Evolutionary conservation across 1,140 invertebrate species (phyloP).

Genomic region (Drosophila setifemur): DNA sequence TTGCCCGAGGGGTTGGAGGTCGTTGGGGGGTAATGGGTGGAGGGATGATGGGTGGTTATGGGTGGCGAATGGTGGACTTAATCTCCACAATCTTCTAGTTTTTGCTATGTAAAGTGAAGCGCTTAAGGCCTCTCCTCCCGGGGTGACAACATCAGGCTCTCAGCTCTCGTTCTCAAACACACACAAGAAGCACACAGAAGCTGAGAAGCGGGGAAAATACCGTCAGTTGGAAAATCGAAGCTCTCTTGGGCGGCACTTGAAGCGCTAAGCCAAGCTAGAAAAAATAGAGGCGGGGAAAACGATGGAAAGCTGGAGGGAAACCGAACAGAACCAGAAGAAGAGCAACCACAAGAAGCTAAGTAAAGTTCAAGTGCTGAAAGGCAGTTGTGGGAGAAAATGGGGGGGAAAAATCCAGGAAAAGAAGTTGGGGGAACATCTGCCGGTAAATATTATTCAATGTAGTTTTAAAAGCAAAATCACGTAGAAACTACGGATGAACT

Average conservation of each 20-base stretch:
- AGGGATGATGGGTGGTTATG: neutral
- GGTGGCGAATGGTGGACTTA: constrained; percentile 20
- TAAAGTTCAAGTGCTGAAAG: constrained; percentile 50
- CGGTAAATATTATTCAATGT: constrained; percentile 64
- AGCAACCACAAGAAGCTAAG: constrained; percentile 31
- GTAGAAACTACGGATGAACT: constrained; percentile 38
- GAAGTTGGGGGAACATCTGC: constrained; percentile 13
- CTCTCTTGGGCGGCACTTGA: constrained; percentile 58
- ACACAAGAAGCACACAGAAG: neutral
- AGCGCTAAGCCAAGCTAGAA: constrained; percentile 48
- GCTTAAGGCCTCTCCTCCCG: constrained; percentile 46
- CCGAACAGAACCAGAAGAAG: neutral
- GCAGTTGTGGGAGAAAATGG: neutral
- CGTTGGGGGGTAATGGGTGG: constrained; percentile 7
- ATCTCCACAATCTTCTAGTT: constrained; percentile 75
- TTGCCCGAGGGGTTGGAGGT: neutral
- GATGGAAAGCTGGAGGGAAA: constrained; percentile 6
- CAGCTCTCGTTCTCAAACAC: neutral
- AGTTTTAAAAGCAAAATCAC: constrained; percentile 66
- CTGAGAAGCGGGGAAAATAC: no score
- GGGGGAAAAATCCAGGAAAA: neutral
- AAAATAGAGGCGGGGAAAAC: constrained; percentile 37
- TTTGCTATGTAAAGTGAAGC: constrained; percentile 72
- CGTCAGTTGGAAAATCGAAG: constrained; percentile 61
- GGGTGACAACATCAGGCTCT: constrained; percentile 60